Conservation (phyloP, 2,888 invertebrate species). For the Hofmannophila pseudospretella region DNA sequence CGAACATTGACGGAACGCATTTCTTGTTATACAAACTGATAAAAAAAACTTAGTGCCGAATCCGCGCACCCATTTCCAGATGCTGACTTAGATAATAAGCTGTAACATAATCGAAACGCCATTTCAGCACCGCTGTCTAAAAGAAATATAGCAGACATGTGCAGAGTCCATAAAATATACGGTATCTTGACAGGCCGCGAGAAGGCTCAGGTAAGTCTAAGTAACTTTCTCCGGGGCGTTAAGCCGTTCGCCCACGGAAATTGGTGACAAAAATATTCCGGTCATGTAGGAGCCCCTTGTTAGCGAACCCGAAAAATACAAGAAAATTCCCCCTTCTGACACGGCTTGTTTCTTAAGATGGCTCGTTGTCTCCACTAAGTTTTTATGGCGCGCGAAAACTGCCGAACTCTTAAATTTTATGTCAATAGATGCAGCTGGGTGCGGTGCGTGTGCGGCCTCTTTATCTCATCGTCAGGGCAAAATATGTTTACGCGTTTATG, state of each 20-base stretch:
- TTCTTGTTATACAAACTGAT: not conserved
- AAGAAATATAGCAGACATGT: slow-evolving; percentile 38
- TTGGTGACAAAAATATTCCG: slow-evolving; percentile 73
- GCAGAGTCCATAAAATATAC: slow-evolving; percentile 46
- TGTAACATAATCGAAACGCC: slow-evolving; percentile 33
- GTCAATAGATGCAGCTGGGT: slow-evolving; percentile 50
- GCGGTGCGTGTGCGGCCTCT: slow-evolving; percentile 29
- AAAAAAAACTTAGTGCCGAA: not conserved
- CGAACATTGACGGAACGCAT: slow-evolving; percentile 1
- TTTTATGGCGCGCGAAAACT: slow-evolving; percentile 49
- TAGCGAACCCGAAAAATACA: slow-evolving; percentile 62
- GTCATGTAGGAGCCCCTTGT: slow-evolving; percentile 70
- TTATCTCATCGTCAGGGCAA: slow-evolving; percentile 31
- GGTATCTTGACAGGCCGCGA: slow-evolving; percentile 46
- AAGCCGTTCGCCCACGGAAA: slow-evolving; percentile 66
- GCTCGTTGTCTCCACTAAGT: slow-evolving; percentile 42
- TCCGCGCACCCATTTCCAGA: slow-evolving; percentile 5
- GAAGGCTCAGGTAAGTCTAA: slow-evolving; percentile 58
- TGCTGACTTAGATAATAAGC: slow-evolving; percentile 10
- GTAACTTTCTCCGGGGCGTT: slow-evolving; percentile 60
- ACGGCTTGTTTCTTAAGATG: slow-evolving; percentile 50
- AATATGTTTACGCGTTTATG: slow-evolving; percentile 25
- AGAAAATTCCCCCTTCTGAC: slow-evolving; percentile 54
- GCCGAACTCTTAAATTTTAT: slow-evolving; percentile 54
- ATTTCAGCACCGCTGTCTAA: slow-evolving; percentile 29